phyloP scores from a whole-genome alignment of 2,888 invertebrate species.

The Strigamia crassipes region DNA sequence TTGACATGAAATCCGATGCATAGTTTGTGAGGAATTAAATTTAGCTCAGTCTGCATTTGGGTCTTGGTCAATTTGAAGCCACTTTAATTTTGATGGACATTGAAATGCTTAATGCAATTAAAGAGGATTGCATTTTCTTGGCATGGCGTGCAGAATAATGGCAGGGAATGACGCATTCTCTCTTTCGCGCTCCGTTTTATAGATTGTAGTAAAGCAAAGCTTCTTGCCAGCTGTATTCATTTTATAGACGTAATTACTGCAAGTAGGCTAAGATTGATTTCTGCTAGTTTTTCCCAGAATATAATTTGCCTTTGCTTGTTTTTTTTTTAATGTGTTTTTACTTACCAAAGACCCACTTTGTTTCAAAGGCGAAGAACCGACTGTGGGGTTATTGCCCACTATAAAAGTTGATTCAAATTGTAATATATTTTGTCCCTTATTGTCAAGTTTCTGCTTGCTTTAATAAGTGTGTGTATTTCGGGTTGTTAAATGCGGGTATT shows the following conservation, averaged over 20 bases:
- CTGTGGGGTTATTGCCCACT: conserved; percentile 12
- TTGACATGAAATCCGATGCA: conserved; percentile 27
- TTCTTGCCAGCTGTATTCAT: conserved; percentile 13
- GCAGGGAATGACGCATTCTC: neutral
- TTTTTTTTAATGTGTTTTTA: conserved; percentile 19
- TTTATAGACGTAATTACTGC: conserved; percentile 21
- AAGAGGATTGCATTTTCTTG: conserved; percentile 20
- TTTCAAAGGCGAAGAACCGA: neutral
- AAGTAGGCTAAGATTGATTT: conserved; percentile 32
- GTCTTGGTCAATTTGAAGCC: conserved; percentile 14
- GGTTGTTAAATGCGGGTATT: neutral
- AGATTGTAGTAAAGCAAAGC: neutral
- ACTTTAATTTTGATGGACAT: neutral
- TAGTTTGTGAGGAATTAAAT: neutral
- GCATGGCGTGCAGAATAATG: neutral
- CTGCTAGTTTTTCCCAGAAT: conserved; percentile 1
- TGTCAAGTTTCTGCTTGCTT: neutral
- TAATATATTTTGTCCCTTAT: conserved; percentile 32
- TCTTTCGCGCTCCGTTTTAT: neutral
- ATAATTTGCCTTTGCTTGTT: neutral
- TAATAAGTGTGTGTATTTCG: neutral
- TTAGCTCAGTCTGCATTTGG: neutral
- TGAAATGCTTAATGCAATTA: conserved; percentile 12
- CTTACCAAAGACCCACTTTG: neutral
- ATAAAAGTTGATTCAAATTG: conserved; percentile 40